A percentile compares a stretch with the other conserved stretches of the same genome.
Conservation (phyloP, 1,140 invertebrate species). For the Atta cephalotes region DNA sequence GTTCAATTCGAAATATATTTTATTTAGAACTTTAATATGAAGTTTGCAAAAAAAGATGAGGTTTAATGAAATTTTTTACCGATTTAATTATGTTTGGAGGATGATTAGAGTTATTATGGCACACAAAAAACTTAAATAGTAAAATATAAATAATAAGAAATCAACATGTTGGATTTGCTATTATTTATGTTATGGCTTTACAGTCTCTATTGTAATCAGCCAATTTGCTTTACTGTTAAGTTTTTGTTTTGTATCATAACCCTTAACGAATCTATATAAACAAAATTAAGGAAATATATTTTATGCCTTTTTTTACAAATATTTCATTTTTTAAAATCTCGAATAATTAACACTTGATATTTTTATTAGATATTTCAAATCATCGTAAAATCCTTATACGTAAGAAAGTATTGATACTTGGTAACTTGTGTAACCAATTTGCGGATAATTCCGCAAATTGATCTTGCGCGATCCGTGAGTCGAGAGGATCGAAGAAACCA, state of each 20-base stretch:
- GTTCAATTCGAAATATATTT: neutral
- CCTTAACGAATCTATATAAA: neutral
- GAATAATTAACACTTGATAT: neutral
- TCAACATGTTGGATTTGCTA: too few relatives aligned
- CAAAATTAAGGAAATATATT: neutral
- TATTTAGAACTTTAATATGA: neutral
- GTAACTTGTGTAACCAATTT: slow-evolving; percentile 13
- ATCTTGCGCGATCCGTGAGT: slow-evolving; percentile 36
- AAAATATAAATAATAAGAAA: too few relatives aligned
- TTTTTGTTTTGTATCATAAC: too few relatives aligned
- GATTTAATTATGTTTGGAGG: neutral
- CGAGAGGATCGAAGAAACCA: slow-evolving; percentile 32
- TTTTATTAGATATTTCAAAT: neutral
- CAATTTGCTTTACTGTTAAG: too few relatives aligned
- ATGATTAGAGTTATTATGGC: neutral
- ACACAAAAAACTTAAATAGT: too few relatives aligned
- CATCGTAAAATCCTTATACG: neutral
- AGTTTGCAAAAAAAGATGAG: neutral
- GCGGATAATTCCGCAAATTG: slow-evolving; percentile 40
- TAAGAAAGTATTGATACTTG: neutral
- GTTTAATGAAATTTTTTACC: neutral
- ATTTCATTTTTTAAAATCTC: neutral
- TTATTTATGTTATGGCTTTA: too few relatives aligned
- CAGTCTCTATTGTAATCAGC: too few relatives aligned
- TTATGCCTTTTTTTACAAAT: neutral